Percentiles rank a stretch among this genome's conserved stretches.
phyloP scores from a whole-genome alignment of 2,888 invertebrate genomes.

The Leptinotarsa peninsularis region DNA sequence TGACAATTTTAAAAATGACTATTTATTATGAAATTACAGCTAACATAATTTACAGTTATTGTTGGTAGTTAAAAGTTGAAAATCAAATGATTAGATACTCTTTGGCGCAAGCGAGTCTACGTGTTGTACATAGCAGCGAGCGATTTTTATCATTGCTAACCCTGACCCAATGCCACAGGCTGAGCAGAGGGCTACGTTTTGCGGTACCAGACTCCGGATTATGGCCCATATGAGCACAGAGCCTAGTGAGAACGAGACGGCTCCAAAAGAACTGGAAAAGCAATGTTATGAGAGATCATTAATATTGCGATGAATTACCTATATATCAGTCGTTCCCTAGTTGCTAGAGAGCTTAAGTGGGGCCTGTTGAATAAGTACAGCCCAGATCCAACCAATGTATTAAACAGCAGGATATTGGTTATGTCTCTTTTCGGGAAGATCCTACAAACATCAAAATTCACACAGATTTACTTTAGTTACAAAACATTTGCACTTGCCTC shows the following conservation, averaged over 20 bases:
- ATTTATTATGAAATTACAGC: conserved; percentile 17
- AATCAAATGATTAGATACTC: conserved; percentile 22
- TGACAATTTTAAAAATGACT: conserved; percentile 23
- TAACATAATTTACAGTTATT: conserved; percentile 19
- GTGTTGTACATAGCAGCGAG: conserved; percentile 60
- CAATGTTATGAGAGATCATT: not conserved
- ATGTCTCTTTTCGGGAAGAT: conserved; percentile 80
- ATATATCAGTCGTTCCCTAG: conserved; percentile 74
- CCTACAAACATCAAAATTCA: conserved; percentile 67
- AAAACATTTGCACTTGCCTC: conserved; percentile 68
- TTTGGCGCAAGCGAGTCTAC: conserved; percentile 57
- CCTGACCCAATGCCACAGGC: conserved; percentile 79
- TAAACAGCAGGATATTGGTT: conserved; percentile 84
- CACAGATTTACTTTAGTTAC: not conserved
- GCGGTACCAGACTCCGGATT: conserved; percentile 81
- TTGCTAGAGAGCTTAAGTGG: conserved; percentile 77
- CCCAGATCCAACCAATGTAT: conserved; percentile 85
- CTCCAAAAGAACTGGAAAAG: conserved; percentile 72
- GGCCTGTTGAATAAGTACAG: conserved; percentile 85
- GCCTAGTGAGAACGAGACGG: conserved; percentile 88
- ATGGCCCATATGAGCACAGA: conserved; percentile 92
- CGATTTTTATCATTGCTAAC: conserved; percentile 70
- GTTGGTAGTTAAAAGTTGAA: not conserved
- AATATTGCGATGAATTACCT: conserved; percentile 66
- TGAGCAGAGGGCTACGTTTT: conserved; percentile 75